Evolutionary conservation across 2,113 vertebrate species (phyloP).

Genomic region (Dicerorhinus sumatrensis): DNA sequence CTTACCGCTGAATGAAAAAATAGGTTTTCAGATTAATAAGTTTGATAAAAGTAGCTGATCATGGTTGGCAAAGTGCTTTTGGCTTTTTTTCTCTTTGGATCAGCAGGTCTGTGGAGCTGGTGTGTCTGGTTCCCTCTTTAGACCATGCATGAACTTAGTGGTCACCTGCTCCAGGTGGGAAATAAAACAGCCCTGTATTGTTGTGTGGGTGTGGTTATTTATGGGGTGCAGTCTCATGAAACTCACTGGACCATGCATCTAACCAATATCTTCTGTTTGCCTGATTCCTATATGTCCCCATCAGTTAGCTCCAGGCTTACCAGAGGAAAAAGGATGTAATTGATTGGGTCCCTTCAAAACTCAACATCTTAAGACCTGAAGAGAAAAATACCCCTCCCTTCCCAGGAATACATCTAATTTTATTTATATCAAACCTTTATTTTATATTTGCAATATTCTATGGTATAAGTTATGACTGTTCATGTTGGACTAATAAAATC

Average conservation of each 20-base stretch:
- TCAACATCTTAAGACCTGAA: neutral
- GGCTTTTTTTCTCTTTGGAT: neutral
- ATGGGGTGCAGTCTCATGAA: neutral
- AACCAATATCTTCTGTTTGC: neutral
- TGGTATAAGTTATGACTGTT: neutral
- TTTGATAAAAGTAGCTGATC: neutral
- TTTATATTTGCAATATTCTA: neutral
- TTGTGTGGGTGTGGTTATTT: neutral
- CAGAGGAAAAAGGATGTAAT: neutral
- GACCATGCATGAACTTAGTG: neutral
- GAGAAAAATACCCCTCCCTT: neutral
- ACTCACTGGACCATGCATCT: neutral
- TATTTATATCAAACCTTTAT: slow-evolving; percentile 15
- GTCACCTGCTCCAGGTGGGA: neutral
- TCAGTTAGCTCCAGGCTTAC: neutral
- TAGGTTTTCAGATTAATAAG: neutral
- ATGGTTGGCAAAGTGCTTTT: neutral
- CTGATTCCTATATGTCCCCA: neutral
- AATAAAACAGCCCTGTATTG: neutral
- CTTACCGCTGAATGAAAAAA: neutral
- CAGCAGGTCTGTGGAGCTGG: neutral
- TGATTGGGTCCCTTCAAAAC: neutral
- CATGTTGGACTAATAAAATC: neutral
- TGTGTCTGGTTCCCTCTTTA: neutral
- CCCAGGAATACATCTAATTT: neutral